Percentiles rank a stretch among this genome's conserved stretches.
Evolutionary conservation across 23 tunicate genomes (phyloP).

Genomic region (Aplidium turbinatum): DNA sequence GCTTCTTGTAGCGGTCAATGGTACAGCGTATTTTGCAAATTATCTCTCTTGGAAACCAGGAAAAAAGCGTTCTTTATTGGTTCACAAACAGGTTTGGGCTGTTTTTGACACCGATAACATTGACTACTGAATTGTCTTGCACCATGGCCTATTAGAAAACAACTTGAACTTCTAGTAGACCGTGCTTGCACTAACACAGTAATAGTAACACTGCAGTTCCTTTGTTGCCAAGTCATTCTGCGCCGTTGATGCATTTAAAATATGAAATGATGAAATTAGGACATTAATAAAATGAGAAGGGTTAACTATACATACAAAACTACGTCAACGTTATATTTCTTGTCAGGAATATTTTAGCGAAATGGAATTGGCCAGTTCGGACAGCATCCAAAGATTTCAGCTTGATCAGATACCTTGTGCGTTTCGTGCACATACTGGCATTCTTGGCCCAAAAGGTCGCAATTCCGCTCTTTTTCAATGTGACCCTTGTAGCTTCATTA

Average conservation of each 20-base stretch:
- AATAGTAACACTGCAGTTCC: too few relatives aligned
- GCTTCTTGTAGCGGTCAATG: conserved; percentile 39
- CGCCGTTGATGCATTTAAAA: too few relatives aligned
- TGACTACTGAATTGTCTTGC: too few relatives aligned
- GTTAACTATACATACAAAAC: too few relatives aligned
- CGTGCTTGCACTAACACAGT: too few relatives aligned
- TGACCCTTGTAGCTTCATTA: conserved; percentile 66
- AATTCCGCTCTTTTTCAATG: conserved; percentile 70
- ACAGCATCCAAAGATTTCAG: conserved; percentile 65
- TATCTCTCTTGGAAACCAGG: conserved; percentile 43
- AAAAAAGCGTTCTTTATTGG: conserved; percentile 18
- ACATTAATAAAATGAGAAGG: too few relatives aligned
- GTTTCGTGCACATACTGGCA: conserved; percentile 69
- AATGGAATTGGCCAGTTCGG: conserved; percentile 59
- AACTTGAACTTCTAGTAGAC: too few relatives aligned
- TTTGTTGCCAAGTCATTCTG: too few relatives aligned
- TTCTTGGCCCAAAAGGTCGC: conserved; percentile 69
- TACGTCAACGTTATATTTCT: too few relatives aligned
- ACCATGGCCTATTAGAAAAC: too few relatives aligned
- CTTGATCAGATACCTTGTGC: conserved; percentile 64
- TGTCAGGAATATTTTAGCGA: conserved; percentile 56
- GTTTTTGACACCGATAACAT: too few relatives aligned
- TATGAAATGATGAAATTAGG: too few relatives aligned
- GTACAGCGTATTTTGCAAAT: conserved; percentile 36
- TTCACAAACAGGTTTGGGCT: conserved; percentile 36